Evolutionary conservation across 2,113 vertebrate genomes (phyloP).

Genomic region (Struthio camelus): DNA sequence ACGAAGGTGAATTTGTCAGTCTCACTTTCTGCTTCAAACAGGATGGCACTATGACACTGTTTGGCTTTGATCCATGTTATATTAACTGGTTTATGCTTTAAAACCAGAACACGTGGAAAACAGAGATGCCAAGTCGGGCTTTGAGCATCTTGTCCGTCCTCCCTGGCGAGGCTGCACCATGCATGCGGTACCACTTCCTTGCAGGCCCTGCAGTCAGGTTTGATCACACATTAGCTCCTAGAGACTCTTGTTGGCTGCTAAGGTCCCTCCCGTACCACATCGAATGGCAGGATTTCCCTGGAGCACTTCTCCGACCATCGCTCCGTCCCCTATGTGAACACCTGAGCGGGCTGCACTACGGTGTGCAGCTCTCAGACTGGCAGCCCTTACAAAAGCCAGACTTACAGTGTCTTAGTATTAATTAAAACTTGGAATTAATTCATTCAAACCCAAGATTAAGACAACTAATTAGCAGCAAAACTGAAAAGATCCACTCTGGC

Average conservation of each 20-base stretch:
- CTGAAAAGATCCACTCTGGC: not conserved
- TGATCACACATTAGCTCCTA: not conserved
- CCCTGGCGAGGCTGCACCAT: not conserved
- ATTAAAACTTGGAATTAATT: not conserved
- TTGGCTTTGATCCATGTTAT: not conserved
- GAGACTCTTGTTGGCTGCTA: not conserved
- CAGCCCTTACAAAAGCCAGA: not conserved
- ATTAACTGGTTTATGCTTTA: not conserved
- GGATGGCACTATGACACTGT: not conserved
- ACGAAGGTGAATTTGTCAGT: not conserved
- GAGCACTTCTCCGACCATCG: not conserved
- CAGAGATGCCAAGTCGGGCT: not conserved
- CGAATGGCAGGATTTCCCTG: not conserved
- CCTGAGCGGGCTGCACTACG: fast-evolving
- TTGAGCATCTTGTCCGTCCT: not conserved
- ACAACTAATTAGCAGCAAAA: not conserved
- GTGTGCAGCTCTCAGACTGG: not conserved
- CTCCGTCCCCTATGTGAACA: not conserved
- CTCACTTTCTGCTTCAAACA: not conserved
- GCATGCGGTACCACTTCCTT: not conserved
- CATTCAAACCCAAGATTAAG: not conserved
- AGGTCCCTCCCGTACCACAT: not conserved
- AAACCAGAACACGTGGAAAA: not conserved
- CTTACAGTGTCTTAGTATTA: fast-evolving
- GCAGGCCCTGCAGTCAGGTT: not conserved